These are phyloP conservation scores for Brachionus rubens DNA, from an alignment of 1,140 invertebrate species.

Conservation along the genomic window DNA sequence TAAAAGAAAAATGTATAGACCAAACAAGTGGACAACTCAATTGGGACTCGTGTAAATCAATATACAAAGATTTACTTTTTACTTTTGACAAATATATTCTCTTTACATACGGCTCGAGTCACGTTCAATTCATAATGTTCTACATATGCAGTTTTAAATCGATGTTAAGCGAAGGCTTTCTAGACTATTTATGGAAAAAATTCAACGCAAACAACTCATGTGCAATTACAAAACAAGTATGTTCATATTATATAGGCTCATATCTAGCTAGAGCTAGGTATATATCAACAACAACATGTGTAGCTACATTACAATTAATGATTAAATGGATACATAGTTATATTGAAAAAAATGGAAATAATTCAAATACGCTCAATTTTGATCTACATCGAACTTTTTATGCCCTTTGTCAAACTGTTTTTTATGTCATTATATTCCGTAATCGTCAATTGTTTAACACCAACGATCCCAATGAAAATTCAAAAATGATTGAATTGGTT, in stretches of 20 bases:
- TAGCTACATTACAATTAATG: constrained; percentile 67
- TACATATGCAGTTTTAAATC: constrained; percentile 70
- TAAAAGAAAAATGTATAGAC: constrained; percentile 61
- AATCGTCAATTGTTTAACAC: constrained; percentile 74
- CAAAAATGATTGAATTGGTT: constrained; percentile 21
- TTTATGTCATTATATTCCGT: constrained; percentile 83
- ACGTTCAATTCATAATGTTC: constrained; percentile 77
- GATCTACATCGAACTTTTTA: constrained; percentile 80
- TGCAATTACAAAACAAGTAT: constrained; percentile 67
- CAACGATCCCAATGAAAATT: constrained; percentile 56
- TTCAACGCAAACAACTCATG: constrained; percentile 68
- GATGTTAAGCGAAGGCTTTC: constrained; percentile 68
- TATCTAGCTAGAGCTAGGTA: constrained; percentile 70
- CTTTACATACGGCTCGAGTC: constrained; percentile 70
- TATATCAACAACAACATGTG: constrained; percentile 67
- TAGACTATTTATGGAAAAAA: constrained; percentile 74
- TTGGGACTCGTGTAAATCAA: constrained; percentile 58
- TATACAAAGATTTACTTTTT: constrained; percentile 63
- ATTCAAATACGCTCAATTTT: constrained; percentile 59
- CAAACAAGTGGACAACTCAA: constrained; percentile 52
- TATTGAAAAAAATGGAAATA: constrained; percentile 66
- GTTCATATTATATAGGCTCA: constrained; percentile 73
- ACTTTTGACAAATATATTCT: constrained; percentile 73
- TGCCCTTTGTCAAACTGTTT: constrained; percentile 79
- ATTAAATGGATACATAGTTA: constrained; percentile 73